Percentiles rank a stretch among this genome's conserved stretches.
Conservation (phyloP, 1,140 invertebrate genomes). For the Papilio xuthus region DNA sequence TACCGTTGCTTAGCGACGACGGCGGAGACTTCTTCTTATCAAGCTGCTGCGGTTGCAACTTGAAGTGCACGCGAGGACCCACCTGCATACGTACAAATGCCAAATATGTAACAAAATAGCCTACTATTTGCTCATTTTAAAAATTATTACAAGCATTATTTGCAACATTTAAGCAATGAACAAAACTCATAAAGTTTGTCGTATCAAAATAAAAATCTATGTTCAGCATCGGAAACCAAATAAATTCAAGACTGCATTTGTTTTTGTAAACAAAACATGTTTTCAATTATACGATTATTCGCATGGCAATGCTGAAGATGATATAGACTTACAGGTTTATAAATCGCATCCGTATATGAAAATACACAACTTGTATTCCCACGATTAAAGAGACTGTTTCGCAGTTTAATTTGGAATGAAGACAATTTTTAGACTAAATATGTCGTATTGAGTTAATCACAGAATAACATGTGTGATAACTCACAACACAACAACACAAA, state of each 20-base stretch:
- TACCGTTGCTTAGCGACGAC: slow-evolving; percentile 69
- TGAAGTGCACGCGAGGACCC: slow-evolving; percentile 82
- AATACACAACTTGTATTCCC: neutral
- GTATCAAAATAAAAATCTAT: neutral
- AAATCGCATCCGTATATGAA: neutral
- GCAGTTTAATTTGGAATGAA: neutral
- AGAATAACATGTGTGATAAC: neutral
- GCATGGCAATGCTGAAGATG: neutral
- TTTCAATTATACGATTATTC: neutral
- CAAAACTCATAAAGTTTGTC: neutral
- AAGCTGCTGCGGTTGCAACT: slow-evolving; percentile 75
- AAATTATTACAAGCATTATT: too few species aligned
- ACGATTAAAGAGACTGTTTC: neutral
- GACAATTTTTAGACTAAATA: too few species aligned
- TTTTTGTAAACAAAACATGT: neutral
- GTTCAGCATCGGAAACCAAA: neutral
- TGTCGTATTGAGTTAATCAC: too few species aligned
- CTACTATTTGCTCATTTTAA: too few species aligned
- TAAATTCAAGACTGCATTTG: neutral
- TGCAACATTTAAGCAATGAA: neutral
- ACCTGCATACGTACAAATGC: slow-evolving; percentile 48
- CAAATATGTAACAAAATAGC: too few species aligned
- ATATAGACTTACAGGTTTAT: neutral
- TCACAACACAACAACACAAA: neutral
- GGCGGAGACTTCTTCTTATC: slow-evolving; percentile 78